Evolutionary conservation across 2,888 invertebrate genomes (phyloP).

Genomic region (Gymnocheta viridis): DNA sequence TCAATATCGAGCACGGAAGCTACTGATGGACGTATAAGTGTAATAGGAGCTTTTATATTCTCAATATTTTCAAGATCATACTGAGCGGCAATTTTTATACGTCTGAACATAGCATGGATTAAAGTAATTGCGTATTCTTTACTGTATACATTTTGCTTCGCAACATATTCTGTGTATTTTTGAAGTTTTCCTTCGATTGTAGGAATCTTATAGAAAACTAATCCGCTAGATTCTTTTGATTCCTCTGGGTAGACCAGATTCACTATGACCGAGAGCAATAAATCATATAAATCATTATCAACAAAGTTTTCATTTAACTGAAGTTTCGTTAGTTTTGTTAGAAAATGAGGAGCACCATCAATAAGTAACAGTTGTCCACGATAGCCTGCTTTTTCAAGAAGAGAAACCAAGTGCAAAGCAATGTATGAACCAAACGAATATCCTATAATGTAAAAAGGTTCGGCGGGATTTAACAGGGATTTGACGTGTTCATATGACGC

Average conservation of each 20-base stretch:
- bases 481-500: slow-evolving; percentile 83
- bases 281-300: slow-evolving; percentile 78
- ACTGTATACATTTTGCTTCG: slow-evolving; percentile 81
- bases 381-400: slow-evolving; percentile 87
- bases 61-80: slow-evolving; percentile 81
- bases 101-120: slow-evolving; percentile 82
- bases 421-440: slow-evolving; percentile 94
- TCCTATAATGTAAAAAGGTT: slow-evolving; percentile 89
- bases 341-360: slow-evolving; percentile 90
- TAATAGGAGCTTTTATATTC: slow-evolving; percentile 84
- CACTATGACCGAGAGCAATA: slow-evolving; percentile 76
- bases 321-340: slow-evolving; percentile 83
- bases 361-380: slow-evolving; percentile 87
- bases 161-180: slow-evolving; percentile 82
- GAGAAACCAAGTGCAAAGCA: slow-evolving; percentile 88
- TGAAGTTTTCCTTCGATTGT: slow-evolving; percentile 85
- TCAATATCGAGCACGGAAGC: slow-evolving; percentile 83
- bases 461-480: slow-evolving; percentile 83
- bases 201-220: slow-evolving; percentile 83
- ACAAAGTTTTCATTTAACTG: slow-evolving; percentile 75
- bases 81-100: slow-evolving; percentile 83
- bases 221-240: slow-evolving; percentile 75
- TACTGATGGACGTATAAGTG: slow-evolving; percentile 86
- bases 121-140: slow-evolving; percentile 81
- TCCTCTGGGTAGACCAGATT: slow-evolving; percentile 79